A percentile compares a stretch with the other conserved stretches of the same genome.
These are phyloP conservation scores for Platorchestia sp. DNA, from an alignment of 1,140 invertebrate species.

Conservation along the genomic window DNA sequence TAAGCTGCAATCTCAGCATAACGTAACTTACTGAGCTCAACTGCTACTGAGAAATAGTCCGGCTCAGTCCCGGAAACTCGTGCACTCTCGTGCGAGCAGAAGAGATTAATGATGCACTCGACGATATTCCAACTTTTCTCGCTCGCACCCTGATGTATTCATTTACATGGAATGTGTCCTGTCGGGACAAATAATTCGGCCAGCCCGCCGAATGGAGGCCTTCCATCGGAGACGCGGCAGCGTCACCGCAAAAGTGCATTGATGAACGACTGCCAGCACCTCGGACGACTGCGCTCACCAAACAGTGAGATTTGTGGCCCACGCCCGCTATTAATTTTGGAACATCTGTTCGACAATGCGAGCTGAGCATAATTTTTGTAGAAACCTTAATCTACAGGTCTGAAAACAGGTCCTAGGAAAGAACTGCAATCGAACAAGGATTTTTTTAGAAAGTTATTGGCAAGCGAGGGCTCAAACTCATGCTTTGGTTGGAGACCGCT, in stretches of 20 bases:
- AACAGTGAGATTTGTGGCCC: neutral
- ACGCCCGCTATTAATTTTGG: neutral
- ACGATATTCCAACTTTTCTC: neutral
- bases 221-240: neutral
- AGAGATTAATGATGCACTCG: conserved; percentile 6
- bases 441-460: neutral
- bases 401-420: neutral
- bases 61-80: neutral
- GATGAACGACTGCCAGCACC: neutral
- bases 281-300: neutral
- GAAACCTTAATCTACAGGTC: neutral
- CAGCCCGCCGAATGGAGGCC: neutral
- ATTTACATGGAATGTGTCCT: conserved; percentile 39
- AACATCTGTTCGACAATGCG: neutral
- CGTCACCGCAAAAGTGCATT: neutral
- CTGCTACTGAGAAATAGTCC: neutral
- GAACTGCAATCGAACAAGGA: neutral
- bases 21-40: neutral
- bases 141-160: neutral
- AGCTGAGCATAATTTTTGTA: neutral
- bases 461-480: neutral
- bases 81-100: neutral
- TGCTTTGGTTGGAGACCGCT: neutral
- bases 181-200: neutral
- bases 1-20: neutral